phyloP scores from a whole-genome alignment of 2,888 invertebrate genomes.

The Xestia c-nigrum region DNA sequence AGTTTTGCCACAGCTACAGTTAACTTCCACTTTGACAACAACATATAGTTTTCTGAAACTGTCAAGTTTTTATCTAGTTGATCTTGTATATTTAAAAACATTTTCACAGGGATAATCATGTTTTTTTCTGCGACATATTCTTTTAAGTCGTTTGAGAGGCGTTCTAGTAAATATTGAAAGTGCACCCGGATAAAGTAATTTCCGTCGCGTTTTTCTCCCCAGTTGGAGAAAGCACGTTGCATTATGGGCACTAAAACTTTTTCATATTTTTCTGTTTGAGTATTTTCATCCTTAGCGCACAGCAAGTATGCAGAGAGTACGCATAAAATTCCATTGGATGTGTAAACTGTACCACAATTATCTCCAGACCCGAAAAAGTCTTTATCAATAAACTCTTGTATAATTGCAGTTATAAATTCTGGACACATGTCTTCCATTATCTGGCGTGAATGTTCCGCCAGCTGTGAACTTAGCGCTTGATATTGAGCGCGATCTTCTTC shows the following conservation, averaged over 20 bases:
- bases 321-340: conserved; percentile 56
- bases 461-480: conserved; percentile 52
- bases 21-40: conserved; percentile 76
- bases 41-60: conserved; percentile 75
- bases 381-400: conserved; percentile 72
- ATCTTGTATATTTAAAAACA: conserved; percentile 69
- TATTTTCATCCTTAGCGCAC: conserved; percentile 70
- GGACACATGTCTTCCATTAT: conserved; percentile 74
- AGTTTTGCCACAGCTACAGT: conserved; percentile 69
- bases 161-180: conserved; percentile 66
- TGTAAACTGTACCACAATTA: conserved; percentile 28
- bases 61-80: conserved; percentile 69
- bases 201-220: conserved; percentile 67
- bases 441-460: conserved; percentile 69
- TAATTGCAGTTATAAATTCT: conserved; percentile 72
- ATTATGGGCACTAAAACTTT: conserved; percentile 74
- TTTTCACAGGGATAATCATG: conserved; percentile 68
- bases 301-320: conserved; percentile 76
- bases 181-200: conserved; percentile 63
- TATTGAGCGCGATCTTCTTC: conserved; percentile 64
- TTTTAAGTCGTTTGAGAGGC: conserved; percentile 69
- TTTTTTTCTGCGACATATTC: conserved; percentile 65
- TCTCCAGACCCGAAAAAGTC: conserved; percentile 63
- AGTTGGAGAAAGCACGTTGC: conserved; percentile 67
- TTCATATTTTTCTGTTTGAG: conserved; percentile 74